Evolutionary conservation across 2,113 vertebrate genomes (phyloP).

Genomic region (Epinephelus moara): DNA sequence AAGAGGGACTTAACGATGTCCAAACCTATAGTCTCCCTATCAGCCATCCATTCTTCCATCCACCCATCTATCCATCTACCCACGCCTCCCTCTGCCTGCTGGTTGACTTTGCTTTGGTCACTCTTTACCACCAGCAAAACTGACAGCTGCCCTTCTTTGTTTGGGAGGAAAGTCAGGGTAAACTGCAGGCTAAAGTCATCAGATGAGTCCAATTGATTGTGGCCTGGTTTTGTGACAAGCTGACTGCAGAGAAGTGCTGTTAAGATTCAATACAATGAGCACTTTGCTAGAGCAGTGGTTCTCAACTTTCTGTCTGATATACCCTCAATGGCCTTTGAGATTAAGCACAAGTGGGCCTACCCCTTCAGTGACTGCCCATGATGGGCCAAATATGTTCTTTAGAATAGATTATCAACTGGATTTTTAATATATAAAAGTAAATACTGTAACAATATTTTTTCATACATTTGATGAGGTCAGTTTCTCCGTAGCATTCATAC

Average conservation of each 20-base stretch:
- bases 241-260: slow-evolving; percentile 23
- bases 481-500: neutral
- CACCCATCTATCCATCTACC: slow-evolving; percentile 22
- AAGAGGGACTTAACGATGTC: slow-evolving; percentile 47
- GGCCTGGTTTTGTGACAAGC: slow-evolving; percentile 66
- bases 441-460: neutral
- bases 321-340: neutral
- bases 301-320: neutral
- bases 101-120: slow-evolving; percentile 84
- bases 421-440: neutral
- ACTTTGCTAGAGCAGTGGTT: neutral
- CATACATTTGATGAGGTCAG: neutral
- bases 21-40: slow-evolving; percentile 64
- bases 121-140: slow-evolving; percentile 72
- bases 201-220: slow-evolving; percentile 66
- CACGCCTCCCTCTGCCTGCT: slow-evolving; percentile 50
- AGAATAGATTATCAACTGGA: neutral
- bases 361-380: neutral
- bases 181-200: slow-evolving; percentile 74
- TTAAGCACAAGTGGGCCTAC: neutral
- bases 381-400: neutral
- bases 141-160: slow-evolving; percentile 76
- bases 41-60: slow-evolving; percentile 46
- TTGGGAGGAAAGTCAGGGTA: slow-evolving; percentile 65
- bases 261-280: slow-evolving; percentile 16